A percentile compares a stretch with the other conserved stretches of the same genome.
phyloP scores from a whole-genome alignment of 2,113 vertebrate genomes.

The Gadus chalcogrammus region DNA sequence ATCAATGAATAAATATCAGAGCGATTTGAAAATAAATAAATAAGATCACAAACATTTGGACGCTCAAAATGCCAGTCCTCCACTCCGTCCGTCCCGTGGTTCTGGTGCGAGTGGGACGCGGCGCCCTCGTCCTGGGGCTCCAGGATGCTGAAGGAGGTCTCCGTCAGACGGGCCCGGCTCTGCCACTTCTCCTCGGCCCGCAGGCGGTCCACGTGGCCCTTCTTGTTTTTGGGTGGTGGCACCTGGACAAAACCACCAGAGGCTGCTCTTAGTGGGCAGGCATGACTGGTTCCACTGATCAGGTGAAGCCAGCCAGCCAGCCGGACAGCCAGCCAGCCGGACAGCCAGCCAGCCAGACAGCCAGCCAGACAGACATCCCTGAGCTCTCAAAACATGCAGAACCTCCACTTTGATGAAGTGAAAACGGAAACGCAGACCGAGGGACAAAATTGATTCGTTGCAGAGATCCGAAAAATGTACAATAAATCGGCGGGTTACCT shows the following conservation, averaged over 20 bases:
- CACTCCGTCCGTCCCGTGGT: slow-evolving; percentile 29
- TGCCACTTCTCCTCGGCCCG: slow-evolving; percentile 76
- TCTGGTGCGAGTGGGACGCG: slow-evolving; percentile 21
- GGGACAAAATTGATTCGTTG: too few relatives aligned
- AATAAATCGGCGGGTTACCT: slow-evolving; percentile 28
- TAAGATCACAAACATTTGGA: slow-evolving; percentile 61
- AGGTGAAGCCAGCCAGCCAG: too few relatives aligned
- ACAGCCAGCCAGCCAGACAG: too few relatives aligned
- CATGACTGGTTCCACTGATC: not conserved
- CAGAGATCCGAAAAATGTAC: too few relatives aligned
- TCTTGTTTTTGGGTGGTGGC: slow-evolving; percentile 32
- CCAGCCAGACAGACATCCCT: too few relatives aligned
- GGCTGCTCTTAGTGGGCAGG: slow-evolving; percentile 1
- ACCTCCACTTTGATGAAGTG: too few relatives aligned
- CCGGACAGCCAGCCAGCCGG: too few relatives aligned
- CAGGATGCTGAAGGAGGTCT: slow-evolving; percentile 79
- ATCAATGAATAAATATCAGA: not conserved
- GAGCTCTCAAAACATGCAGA: too few relatives aligned
- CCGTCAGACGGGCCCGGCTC: slow-evolving; percentile 74
- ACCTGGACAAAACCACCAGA: slow-evolving; percentile 37
- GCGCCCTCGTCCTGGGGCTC: slow-evolving; percentile 52
- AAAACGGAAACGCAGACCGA: too few relatives aligned
- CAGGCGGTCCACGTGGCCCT: slow-evolving; percentile 72
- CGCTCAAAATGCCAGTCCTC: slow-evolving; percentile 65
- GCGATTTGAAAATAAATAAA: not conserved